Base-by-base conservation (phyloP, 1,140 invertebrate genomes). In the Lysiphlebus fabarum region DNA sequence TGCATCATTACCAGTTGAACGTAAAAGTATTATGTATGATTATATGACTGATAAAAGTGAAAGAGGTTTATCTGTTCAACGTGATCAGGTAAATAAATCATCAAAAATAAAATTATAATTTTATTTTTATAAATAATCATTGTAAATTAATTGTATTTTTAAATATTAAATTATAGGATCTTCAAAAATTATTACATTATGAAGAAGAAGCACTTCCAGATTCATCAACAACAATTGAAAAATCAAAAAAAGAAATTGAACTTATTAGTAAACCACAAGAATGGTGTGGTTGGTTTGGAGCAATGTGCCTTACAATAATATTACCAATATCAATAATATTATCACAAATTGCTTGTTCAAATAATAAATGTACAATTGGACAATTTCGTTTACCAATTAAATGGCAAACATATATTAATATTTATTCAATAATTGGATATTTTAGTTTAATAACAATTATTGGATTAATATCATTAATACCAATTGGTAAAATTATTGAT, bases 261-360 rank as follows among this genome's bases (percentile, higher is more conserved):
- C 59, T 72, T 44, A 51, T 75, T 0, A 71, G 60, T 7, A 70
- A 73, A 50, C 74, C 74, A 2, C 71, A 73, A 58, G 77, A 77
- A 65, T 79, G 74, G 74, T 72, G 73, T 9, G 76, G 76, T 54
- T 70, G 69, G 67, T 48, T 77, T 37, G 77, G 77, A 4, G 66
- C 70, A 9, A 49, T 68, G 14, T 54, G 75, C 10, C 70, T 76
- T 11, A 61, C 66, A 55, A 43, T 71, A 37, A 34, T 72, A 9
- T 50, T 68, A 41, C 73, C 73, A 9, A 6, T 67, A 42, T 36
- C 59, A 11, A 56, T 67, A 33, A 66, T 75, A 40, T 40, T 67
- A 14, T 68, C 76, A 5, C 75, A 78, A 67, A 17, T 78, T 33
- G 66, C 70, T 40, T 79, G 77, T 47, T 65, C 60, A 2, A 68